These are phyloP conservation scores for Pedionomus torquatus DNA, from an alignment of 2,113 vertebrate genomes.

Conservation along the genomic window DNA sequence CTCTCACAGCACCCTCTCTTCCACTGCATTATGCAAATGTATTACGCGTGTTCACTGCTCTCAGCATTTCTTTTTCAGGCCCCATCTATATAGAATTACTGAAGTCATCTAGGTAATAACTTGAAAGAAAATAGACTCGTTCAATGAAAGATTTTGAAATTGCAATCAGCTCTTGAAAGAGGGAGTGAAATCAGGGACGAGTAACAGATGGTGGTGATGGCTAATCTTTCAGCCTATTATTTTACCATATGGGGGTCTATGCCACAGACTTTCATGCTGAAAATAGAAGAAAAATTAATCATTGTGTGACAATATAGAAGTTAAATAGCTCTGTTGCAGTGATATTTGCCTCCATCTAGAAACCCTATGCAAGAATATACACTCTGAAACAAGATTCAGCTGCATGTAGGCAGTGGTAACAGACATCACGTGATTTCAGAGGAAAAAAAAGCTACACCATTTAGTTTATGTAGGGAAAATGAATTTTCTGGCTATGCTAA, in stretches of 20 bases:
- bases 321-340: constrained; percentile 1
- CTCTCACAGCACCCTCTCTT: background rate
- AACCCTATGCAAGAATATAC: background rate
- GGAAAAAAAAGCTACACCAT: background rate
- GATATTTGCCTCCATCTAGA: background rate
- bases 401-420: background rate
- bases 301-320: constrained; percentile 12
- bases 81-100: constrained; percentile 52
- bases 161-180: constrained; percentile 51
- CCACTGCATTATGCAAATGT: constrained; percentile 41
- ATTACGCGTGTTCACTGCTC: background rate
- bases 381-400: background rate
- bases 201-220: constrained; percentile 53
- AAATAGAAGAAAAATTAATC: constrained; percentile 52
- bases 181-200: constrained; percentile 15
- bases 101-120: constrained; percentile 38
- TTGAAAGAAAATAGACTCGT: constrained; percentile 62
- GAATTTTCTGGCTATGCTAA: background rate
- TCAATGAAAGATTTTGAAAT: constrained; percentile 62
- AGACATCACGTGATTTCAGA: background rate
- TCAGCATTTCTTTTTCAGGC: constrained; percentile 48
- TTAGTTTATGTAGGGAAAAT: background rate
- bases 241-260: constrained; percentile 56
- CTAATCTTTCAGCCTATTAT: constrained; percentile 61
- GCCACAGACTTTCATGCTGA: constrained; percentile 28